phyloP scores from a whole-genome alignment of 53 echinoderm and acorn worm species.

The Pentamera pediparva region DNA sequence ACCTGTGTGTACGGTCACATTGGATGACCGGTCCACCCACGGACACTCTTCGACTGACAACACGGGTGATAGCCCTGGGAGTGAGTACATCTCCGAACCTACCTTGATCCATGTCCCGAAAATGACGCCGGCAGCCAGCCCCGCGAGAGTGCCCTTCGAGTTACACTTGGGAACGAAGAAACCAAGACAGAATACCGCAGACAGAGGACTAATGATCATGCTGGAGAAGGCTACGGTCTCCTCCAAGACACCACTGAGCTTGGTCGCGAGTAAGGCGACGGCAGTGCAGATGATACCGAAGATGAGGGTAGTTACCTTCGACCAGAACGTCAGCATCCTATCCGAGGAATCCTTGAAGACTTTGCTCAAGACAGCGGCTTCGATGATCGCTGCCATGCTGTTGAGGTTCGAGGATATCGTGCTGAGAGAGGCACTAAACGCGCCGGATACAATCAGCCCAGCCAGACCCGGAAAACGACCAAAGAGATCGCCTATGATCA shows the following conservation, averaged over 20 bases:
- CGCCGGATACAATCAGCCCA: slow-evolving; percentile 13
- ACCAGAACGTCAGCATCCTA: background rate
- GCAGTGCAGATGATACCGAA: background rate
- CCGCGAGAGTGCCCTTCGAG: slow-evolving; percentile 2
- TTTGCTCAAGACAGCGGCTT: background rate
- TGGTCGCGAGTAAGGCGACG: slow-evolving; percentile 7
- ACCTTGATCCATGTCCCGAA: slow-evolving; percentile 6
- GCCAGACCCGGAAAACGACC: slow-evolving; percentile 12
- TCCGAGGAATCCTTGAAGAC: background rate
- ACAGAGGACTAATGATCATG: background rate
- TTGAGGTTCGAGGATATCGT: slow-evolving; percentile 7
- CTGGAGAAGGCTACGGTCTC: background rate
- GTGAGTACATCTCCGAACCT: slow-evolving; percentile 13
- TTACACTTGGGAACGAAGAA: slow-evolving; percentile 15
- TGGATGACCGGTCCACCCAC: background rate
- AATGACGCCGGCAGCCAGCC: background rate
- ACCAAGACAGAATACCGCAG: slow-evolving; percentile 13
- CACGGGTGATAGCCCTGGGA: background rate
- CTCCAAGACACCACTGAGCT: slow-evolving; percentile 14
- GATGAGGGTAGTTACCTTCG: background rate
- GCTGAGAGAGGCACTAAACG: background rate
- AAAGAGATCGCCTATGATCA: slow-evolving; percentile 2
- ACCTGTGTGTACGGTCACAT: too few relatives aligned
- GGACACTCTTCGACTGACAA: background rate
- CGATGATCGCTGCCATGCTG: slow-evolving; percentile 1